A percentile compares a stretch with the other conserved stretches of the same genome.
Conservation (phyloP, 2,113 vertebrate species). For the Pycnonotus jocosus region DNA sequence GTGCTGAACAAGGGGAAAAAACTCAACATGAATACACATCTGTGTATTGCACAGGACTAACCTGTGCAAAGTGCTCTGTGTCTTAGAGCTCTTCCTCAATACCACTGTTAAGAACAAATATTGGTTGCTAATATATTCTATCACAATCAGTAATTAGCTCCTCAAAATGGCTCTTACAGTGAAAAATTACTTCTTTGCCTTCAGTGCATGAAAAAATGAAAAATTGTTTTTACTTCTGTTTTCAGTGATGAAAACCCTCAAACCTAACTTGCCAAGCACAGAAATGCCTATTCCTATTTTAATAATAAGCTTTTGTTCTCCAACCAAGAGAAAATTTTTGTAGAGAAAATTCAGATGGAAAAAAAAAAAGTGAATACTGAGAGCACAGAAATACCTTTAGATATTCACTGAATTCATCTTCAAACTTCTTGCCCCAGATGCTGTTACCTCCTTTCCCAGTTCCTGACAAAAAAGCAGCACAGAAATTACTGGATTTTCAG, state of each 20-base stretch:
- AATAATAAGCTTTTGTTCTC: neutral
- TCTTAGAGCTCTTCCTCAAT: neutral
- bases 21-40: neutral
- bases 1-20: slow-evolving; percentile 75
- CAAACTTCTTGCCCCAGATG: slow-evolving; percentile 96
- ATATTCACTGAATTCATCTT: slow-evolving; percentile 96
- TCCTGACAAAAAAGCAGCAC: slow-evolving; percentile 69
- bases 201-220: neutral
- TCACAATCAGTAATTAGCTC: neutral
- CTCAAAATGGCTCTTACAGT: neutral
- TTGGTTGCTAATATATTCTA: neutral
- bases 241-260: neutral
- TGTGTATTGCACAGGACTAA: neutral
- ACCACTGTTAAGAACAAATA: neutral
- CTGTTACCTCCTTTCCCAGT: slow-evolving; percentile 95
- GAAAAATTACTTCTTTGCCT: neutral
- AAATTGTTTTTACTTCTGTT: neutral
- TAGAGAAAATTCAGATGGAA: neutral
- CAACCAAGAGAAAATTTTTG: neutral
- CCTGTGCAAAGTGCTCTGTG: neutral
- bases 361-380: neutral
- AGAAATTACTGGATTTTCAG: neutral
- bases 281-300: neutral
- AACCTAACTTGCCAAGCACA: neutral
- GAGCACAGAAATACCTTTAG: slow-evolving; percentile 79